Base-by-base conservation (phyloP, 2,797 vertebrate species). In the Enteromius mattozi region DNA sequence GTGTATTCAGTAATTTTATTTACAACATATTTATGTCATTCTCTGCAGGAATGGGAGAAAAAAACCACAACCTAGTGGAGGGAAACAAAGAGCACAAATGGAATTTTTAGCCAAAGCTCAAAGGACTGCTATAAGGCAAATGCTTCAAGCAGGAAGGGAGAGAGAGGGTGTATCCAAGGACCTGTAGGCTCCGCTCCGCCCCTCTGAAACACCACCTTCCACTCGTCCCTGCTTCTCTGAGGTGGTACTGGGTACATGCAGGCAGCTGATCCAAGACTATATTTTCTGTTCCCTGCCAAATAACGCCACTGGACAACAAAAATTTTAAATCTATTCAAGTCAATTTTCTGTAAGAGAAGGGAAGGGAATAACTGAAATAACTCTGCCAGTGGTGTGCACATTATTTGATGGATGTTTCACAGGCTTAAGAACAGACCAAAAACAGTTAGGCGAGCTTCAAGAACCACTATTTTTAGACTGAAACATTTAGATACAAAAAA, bases 21-120 rank as follows among this genome's bases (percentile, higher is more conserved):
- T 24, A 56, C 8, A 80, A 37, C n/a, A 16, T 13, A 1, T 51
- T 51, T 66, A 27, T 7, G 12, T 42, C 19, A 35, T 61, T 51
- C 3, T 40, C 14, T 87, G 42, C 92, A 99, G 98, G 98, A 99
- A 92, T 99, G 98, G 98, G 98, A 99, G 94, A 99, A 98, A 90
- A 99, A 96, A 84, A 91, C 92, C 30, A 89, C 91, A 85, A 92
- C 89, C 86, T 96, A 95, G 87, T 45, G 83, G 65, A 27, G 1
- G 42, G 68, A 77, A 71, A 68, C 6, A 61, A 6, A 35, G 9
- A 33, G 27, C 17, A 14, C 40, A 77, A 77, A 79, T 80, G n/a
- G 47, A 71, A 69, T 79, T 81, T 81, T 56, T 24, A 65, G 72
- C 59, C 71, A 65, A 33, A 78, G 76, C 81, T 83, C 56, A 61